These are phyloP conservation scores for Bombylius major DNA, from an alignment of 2,888 invertebrate species.

Conservation along the genomic window DNA sequence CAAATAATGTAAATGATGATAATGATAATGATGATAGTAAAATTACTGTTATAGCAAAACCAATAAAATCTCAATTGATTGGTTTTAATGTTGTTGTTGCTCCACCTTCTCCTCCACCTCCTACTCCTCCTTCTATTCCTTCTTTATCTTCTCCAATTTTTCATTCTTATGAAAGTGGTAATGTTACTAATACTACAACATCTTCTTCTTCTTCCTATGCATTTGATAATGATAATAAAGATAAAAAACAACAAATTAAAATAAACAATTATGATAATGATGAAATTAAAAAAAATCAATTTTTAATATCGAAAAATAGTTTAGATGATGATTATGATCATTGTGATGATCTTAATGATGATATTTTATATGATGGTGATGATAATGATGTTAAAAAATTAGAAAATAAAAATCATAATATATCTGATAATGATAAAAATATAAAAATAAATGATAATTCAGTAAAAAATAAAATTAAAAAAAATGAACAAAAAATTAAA, in stretches of 20 bases:
- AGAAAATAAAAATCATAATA: neutral
- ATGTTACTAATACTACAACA: no score
- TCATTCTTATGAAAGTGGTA: no score
- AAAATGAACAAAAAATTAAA: neutral
- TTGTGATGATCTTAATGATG: neutral
- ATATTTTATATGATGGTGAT: slow-evolving; percentile 9
- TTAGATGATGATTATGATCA: no score
- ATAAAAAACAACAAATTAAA: slow-evolving; percentile 20
- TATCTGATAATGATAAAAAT: neutral
- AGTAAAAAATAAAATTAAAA: neutral
- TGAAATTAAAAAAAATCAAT: neutral
- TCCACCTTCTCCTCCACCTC: no score
- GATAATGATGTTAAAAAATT: slow-evolving; percentile 10
- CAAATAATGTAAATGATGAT: neutral
- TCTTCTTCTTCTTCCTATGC: no score
- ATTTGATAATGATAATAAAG: slow-evolving; percentile 17
- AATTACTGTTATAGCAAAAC: slow-evolving; percentile 24
- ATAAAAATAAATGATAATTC: neutral
- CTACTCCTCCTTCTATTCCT: no score
- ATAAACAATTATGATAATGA: slow-evolving; percentile 12
- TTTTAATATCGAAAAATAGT: no score
- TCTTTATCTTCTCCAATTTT: no score
- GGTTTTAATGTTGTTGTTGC: slow-evolving; percentile 22
- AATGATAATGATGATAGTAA: neutral
- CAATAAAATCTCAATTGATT: slow-evolving; percentile 24